These are phyloP conservation scores for Tetramorium bicarinatum DNA, from an alignment of 2,888 invertebrate genomes.

Conservation along the genomic window DNA sequence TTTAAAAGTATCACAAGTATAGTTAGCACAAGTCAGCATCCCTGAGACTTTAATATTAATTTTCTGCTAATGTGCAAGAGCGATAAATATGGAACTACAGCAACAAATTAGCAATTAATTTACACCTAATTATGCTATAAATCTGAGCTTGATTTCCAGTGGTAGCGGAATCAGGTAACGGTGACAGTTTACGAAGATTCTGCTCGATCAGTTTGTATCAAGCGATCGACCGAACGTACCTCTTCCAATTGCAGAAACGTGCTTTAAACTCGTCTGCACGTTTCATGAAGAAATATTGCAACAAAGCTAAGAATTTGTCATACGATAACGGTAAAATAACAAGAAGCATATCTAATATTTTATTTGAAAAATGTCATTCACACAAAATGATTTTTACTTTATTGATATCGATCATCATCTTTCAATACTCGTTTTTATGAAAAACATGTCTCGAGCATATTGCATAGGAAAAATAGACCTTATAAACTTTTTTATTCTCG, in stretches of 20 bases:
- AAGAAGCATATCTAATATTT: background rate
- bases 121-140: conserved; percentile 10
- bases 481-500: background rate
- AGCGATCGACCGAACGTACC: background rate
- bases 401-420: background rate
- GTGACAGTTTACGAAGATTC: conserved; percentile 25
- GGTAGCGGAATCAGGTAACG: background rate
- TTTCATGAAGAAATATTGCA: background rate
- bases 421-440: background rate
- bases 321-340: background rate
- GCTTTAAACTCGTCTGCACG: background rate
- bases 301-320: background rate
- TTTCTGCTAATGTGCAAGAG: background rate
- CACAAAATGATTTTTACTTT: background rate
- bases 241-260: background rate
- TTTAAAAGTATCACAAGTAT: no score
- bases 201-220: background rate
- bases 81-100: background rate
- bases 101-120: conserved; percentile 26
- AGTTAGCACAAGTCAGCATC: background rate
- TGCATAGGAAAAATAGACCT: background rate
- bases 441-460: background rate
- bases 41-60: background rate
- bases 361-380: background rate
- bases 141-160: conserved; percentile 1